phyloP scores from a whole-genome alignment of 2,113 vertebrate species.

The Leptocoma aspasia region DNA sequence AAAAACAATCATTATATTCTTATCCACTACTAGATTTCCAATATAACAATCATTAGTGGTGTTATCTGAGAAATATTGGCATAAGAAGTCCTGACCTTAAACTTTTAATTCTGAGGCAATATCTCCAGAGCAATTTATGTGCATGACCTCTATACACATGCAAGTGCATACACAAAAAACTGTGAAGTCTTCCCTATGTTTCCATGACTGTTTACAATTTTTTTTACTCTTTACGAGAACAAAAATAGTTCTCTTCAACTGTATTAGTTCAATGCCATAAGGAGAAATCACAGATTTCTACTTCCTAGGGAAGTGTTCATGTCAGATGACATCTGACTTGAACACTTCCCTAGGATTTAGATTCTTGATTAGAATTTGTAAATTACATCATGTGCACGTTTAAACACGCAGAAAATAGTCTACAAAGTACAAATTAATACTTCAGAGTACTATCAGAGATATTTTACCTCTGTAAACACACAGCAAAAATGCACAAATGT shows the following conservation, averaged over 20 bases:
- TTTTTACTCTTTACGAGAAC: not conserved
- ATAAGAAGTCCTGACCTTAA: not conserved
- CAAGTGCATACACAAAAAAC: not conserved
- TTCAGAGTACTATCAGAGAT: not conserved
- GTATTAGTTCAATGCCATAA: not conserved
- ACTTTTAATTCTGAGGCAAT: not conserved
- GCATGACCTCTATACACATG: not conserved
- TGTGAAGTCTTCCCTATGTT: not conserved
- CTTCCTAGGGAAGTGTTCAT: no score
- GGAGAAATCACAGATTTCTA: not conserved
- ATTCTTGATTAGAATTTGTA: not conserved
- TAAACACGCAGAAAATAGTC: not conserved
- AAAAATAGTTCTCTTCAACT: not conserved
- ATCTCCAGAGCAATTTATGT: not conserved
- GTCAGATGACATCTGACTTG: not conserved
- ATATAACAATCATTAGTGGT: not conserved
- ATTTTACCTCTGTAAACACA: not conserved
- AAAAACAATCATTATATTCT: not conserved
- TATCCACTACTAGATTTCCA: not conserved
- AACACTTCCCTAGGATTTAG: not conserved
- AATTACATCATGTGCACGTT: not conserved
- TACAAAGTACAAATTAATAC: not conserved
- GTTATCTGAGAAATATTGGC: not conserved
- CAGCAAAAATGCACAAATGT: not conserved
- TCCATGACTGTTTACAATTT: not conserved